Base-by-base conservation (phyloP, 2,888 invertebrate genomes). In the Anthoptus insignis region DNA sequence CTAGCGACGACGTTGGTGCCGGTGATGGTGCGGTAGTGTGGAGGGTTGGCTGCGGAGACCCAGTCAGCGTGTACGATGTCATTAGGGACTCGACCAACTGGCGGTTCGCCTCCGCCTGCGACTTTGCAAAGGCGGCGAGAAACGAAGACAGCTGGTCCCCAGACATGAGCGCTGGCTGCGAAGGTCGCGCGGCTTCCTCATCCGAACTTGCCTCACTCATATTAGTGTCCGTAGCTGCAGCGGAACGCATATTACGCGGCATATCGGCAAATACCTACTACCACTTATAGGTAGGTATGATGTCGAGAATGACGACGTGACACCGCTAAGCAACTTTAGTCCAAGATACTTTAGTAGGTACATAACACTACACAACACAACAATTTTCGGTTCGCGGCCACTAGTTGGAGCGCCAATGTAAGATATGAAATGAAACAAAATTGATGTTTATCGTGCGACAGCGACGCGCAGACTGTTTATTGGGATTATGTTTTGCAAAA, bases 71-170 rank as follows among this genome's bases (percentile, higher is more conserved):
- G 29, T 53, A 21, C 34, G 34, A 34, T 34, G 21, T 19, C 53
- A 53, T 11, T 3, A 53, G 34, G 32, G 29, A 13, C 32, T 39
- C 45, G 1, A 66, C 58, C 9, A 68, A 50, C 19, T 66, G 39
- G 24, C 59, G 59, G 21, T 68, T 66, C n/a, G 66, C 58, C 34
- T 68, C 64, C 14, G 68, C 66, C 64, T 68, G 68, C 42, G 64
- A 21, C 19, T 59, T 57, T 13, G 66, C 32, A 52, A 68, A 64
- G 53, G 66, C 66, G 66, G 65, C 56, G 27, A 66, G 60, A 50
- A 59, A 32, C 34, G 59, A 58, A 1, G 63, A 24, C 14, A 61
- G 32, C 54, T 63, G 63, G 27, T 58, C 59, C 8, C 42, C 66
- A 32, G 66, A 61, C 66, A 61, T 66, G 29, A 53, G 60, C 49